Conservation (phyloP, 2,113 vertebrate genomes). For the Hippocampus barbouri region DNA sequence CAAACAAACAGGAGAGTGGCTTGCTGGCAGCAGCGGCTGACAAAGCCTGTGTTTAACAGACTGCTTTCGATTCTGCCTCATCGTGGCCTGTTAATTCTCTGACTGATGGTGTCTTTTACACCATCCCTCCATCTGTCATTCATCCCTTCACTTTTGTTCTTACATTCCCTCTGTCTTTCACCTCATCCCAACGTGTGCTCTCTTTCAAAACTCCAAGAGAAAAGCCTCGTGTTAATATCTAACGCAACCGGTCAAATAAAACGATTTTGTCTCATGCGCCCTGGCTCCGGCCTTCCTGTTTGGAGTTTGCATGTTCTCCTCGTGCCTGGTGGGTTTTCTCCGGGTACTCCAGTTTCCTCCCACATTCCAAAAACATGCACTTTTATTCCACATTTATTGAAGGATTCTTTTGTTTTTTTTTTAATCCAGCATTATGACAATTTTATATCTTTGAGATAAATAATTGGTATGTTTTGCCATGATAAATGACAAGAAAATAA, state of each 20-base stretch:
- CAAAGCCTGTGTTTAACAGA: slow-evolving; percentile 44
- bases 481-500: no score
- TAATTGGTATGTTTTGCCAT: no score
- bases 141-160: slow-evolving; percentile 38
- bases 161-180: slow-evolving; percentile 10
- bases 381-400: no score
- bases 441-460: no score
- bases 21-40: slow-evolving; percentile 29
- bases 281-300: no score
- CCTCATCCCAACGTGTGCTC: slow-evolving; percentile 8
- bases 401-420: no score
- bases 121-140: slow-evolving; percentile 41
- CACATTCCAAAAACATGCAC: no score
- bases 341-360: no score
- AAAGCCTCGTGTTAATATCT: background rate
- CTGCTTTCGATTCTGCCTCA: slow-evolving; percentile 32
- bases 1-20: slow-evolving; percentile 48
- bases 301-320: no score
- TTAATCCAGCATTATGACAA: no score
- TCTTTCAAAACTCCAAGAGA: slow-evolving; percentile 9
- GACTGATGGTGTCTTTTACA: slow-evolving; percentile 54
- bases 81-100: slow-evolving; percentile 53
- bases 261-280: background rate
- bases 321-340: no score
- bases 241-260: slow-evolving; percentile 20